Percentiles rank a stretch among this genome's conserved stretches.
phyloP scores from a whole-genome alignment of 2,888 invertebrate genomes.

The Cecidostiba fungosa region DNA sequence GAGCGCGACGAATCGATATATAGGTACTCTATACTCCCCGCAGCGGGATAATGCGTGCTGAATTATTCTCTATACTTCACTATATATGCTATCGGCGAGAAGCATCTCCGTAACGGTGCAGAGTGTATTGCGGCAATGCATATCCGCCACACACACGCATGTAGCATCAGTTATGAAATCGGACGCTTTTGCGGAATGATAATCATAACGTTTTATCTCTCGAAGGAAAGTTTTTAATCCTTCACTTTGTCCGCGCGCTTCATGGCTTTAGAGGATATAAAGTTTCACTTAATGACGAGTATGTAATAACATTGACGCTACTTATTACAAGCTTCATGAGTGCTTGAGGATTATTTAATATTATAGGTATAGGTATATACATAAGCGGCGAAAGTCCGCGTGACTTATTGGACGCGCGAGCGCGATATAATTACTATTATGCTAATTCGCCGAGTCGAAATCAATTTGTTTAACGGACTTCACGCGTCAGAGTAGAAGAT shows the following conservation, averaged over 20 bases:
- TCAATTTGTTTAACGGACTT: neutral
- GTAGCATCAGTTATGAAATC: slow-evolving; percentile 14
- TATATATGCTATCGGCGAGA: slow-evolving; percentile 16
- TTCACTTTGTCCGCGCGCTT: neutral
- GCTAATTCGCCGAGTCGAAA: slow-evolving; percentile 6
- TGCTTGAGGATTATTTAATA: no score
- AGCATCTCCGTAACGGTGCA: slow-evolving; percentile 32
- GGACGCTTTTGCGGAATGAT: slow-evolving; percentile 14
- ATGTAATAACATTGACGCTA: neutral
- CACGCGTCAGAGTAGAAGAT: neutral
- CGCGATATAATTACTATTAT: neutral
- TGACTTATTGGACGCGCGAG: neutral
- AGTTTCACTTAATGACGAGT: neutral
- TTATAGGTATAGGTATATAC: no score
- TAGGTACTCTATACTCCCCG: neutral
- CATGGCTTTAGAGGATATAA: neutral
- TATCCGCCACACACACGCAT: neutral
- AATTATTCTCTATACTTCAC: slow-evolving; percentile 30
- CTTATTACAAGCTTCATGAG: neutral
- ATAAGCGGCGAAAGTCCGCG: neutral
- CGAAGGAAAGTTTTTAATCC: neutral
- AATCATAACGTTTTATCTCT: neutral
- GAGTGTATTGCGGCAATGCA: slow-evolving; percentile 32
- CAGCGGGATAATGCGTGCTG: slow-evolving; percentile 43
- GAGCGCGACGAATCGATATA: slow-evolving; percentile 43